Evolutionary conservation across 2,888 invertebrate genomes (phyloP).

Genomic region (Invenusta paracnida): DNA sequence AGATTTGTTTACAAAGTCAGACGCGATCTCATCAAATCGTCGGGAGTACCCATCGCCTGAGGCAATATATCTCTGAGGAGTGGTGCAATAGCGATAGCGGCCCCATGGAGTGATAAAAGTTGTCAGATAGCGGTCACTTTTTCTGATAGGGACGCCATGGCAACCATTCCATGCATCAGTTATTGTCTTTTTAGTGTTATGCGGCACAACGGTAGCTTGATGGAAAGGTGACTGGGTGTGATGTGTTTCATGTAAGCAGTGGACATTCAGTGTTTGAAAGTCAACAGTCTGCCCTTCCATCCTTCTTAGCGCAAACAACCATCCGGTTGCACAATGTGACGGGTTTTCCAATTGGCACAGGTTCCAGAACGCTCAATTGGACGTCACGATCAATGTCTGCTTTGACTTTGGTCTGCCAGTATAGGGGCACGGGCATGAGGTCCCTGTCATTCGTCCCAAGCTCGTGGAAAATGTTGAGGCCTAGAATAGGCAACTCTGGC

Average conservation of each 20-base stretch:
- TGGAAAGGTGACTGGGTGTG: constrained; percentile 39
- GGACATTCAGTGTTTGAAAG: constrained; percentile 35
- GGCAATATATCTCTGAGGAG: constrained; percentile 18
- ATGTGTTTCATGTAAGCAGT: constrained; percentile 33
- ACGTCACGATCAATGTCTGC: constrained; percentile 49
- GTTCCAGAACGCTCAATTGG: constrained; percentile 47
- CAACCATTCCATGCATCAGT: constrained; percentile 30
- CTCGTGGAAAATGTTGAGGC: constrained; percentile 44
- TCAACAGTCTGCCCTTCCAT: constrained; percentile 47
- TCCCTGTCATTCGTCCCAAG: constrained; percentile 43
- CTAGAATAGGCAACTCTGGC: constrained; percentile 49
- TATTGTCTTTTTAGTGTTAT: background rate
- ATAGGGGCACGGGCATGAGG: constrained; percentile 50
- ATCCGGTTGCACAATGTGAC: constrained; percentile 49
- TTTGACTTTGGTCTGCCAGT: constrained; percentile 49
- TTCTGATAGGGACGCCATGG: constrained; percentile 18
- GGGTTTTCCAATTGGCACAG: constrained; percentile 47
- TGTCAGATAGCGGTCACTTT: constrained; percentile 46
- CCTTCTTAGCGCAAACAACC: constrained; percentile 48
- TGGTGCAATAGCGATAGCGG: constrained; percentile 1
- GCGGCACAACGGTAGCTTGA: background rate
- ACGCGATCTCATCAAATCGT: too few relatives aligned
- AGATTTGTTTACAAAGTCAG: background rate
- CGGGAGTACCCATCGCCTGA: too few relatives aligned
- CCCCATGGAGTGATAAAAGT: constrained; percentile 46